Base-by-base conservation (phyloP, 1,140 invertebrate genomes). In the Brachionus manjavacas region DNA sequence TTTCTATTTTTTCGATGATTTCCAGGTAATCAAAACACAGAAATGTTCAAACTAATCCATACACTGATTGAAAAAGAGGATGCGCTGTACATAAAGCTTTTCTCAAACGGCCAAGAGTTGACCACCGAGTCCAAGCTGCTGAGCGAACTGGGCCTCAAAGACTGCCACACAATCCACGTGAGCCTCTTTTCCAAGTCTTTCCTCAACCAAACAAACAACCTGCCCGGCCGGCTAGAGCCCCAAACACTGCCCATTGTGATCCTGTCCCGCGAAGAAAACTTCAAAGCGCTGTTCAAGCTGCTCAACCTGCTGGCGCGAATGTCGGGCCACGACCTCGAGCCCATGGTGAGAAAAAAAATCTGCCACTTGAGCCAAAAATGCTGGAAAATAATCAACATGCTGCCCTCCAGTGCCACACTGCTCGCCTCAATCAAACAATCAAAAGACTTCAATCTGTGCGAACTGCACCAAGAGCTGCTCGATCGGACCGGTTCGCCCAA, bases 221-320 rank as follows among this genome's bases (percentile, higher is more conserved):
- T 64, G 46, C 4, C 78, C 52, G 23, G 35, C 9, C 11, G 68
- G 8, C 68, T 41, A 28, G 68, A 72, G 3, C 68, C 68, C 9
- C 6, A 72, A 12, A 72, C 35, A 16, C 43, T 64, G 43, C 76
- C 76, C n/a, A 52, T 80, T 2, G 16, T 55, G 2, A 80, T 80
- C 52, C 46, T 80, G 20, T 55, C 76, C 0, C 25, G 49, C 35
- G 79, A 81, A 46, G 20, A 43, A 16, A 64, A 81, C 52, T 81
- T 81, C 52, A 81, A 68, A 28, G 20, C 11, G 25, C 11, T 81
- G n/a, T 81, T 81, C 41, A 81, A 81, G 35, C 11, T 81, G 16
- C 23, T 81, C 20, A 68, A 81, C 43, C 20, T 60, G 20, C 79
- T 81, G 1, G 8, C 31, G 2, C 31, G 20, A 9, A 39, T 72